A percentile compares a stretch with the other conserved stretches of the same genome.
Conservation (phyloP, 53 echinoderm and acorn worm species). For the Crossaster papposus region DNA sequence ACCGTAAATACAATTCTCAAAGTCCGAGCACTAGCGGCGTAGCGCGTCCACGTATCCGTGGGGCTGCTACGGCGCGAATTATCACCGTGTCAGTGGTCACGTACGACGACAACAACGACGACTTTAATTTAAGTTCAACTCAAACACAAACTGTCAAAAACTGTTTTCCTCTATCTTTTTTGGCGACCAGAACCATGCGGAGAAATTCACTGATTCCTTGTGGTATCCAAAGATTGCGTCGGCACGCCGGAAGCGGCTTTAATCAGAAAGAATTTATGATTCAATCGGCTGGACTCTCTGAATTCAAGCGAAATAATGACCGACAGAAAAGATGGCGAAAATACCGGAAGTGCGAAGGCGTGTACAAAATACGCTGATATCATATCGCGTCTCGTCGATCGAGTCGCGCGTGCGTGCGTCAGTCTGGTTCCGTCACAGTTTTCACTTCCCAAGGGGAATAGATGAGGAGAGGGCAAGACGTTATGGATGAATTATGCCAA, state of each 20-base stretch:
- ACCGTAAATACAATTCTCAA: not conserved
- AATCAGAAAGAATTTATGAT: slow-evolving; percentile 24
- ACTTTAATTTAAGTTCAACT: not conserved
- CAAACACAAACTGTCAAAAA: not conserved
- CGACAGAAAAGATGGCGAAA: slow-evolving; percentile 46
- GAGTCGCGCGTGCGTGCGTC: not conserved
- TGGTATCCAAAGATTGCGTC: not conserved
- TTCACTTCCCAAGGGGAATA: slow-evolving; percentile 6
- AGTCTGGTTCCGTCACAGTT: slow-evolving; percentile 31
- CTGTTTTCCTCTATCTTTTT: not conserved
- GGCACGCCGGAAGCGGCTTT: not conserved
- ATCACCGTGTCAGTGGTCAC: not conserved
- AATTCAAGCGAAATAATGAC: not conserved
- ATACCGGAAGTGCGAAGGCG: slow-evolving; percentile 44
- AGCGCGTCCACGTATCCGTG: not conserved
- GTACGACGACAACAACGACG: too few species aligned
- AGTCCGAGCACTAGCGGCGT: not conserved
- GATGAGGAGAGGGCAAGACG: not conserved
- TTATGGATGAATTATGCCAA: not conserved
- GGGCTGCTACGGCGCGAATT: not conserved
- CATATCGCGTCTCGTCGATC: not conserved
- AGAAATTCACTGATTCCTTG: slow-evolving; percentile 2
- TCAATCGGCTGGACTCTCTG: not conserved
- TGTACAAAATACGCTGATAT: not conserved
- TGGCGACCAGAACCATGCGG: not conserved